Conservation (phyloP, 2,888 invertebrate genomes). For the Dasypogon diadema region DNA sequence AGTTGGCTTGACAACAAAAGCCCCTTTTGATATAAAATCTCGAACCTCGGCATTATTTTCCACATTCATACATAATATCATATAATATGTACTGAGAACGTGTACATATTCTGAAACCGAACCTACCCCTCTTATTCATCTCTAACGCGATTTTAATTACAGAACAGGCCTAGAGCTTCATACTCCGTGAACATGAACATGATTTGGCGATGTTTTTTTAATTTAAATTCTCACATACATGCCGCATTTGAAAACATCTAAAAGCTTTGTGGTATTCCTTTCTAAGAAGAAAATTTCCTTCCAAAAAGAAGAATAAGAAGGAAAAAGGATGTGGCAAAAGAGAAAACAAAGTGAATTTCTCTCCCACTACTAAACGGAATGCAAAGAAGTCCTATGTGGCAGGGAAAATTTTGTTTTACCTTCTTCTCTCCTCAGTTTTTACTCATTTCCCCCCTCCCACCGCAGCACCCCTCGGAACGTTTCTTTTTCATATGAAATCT, state of each 20-base stretch:
- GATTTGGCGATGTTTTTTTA: conserved; percentile 48
- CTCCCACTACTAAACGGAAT: neutral
- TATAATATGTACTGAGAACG: neutral
- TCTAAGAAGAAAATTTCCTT: conserved; percentile 43
- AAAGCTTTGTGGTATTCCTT: conserved; percentile 48
- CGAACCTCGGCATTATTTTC: neutral
- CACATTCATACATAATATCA: neutral
- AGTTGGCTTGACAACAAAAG: neutral
- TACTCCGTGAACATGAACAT: conserved; percentile 40
- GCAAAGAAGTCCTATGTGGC: conserved; percentile 35
- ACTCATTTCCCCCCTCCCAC: neutral
- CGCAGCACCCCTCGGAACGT: neutral
- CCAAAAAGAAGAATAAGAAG: conserved; percentile 35
- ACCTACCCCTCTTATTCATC: neutral
- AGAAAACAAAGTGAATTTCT: conserved; percentile 46
- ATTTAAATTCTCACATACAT: conserved; percentile 47
- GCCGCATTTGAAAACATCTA: conserved; percentile 49
- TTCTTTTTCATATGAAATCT: conserved; percentile 39
- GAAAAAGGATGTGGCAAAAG: conserved; percentile 9
- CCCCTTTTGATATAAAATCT: neutral
- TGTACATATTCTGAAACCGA: neutral
- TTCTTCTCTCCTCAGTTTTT: conserved; percentile 3
- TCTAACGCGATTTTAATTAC: conserved; percentile 52
- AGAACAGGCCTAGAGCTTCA: conserved; percentile 50
- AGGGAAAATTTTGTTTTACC: conserved; percentile 37